Percentiles rank a stretch among this genome's conserved stretches.
Conservation (phyloP, 2,113 vertebrate species). For the Aegypius monachus region DNA sequence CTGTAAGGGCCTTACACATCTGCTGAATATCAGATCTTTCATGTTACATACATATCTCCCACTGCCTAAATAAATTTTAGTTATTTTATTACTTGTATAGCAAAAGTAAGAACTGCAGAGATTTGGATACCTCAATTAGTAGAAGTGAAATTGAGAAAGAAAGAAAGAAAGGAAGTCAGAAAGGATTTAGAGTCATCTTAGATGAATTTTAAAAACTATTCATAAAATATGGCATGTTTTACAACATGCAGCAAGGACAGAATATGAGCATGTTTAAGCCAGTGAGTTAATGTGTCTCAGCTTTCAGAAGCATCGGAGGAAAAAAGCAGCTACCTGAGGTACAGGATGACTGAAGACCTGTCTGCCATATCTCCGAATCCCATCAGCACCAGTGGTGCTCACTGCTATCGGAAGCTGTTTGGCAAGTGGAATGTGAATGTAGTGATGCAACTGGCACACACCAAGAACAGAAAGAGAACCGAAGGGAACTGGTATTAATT, state of each 20-base stretch:
- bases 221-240: background rate
- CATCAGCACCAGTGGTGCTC: background rate
- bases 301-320: background rate
- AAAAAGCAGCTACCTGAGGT: background rate
- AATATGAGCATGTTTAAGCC: background rate
- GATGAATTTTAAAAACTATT: background rate
- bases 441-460: background rate
- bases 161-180: background rate
- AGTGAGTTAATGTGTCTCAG: background rate
- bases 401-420: background rate
- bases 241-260: background rate
- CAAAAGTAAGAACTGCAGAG: background rate
- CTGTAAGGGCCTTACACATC: background rate
- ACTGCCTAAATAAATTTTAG: background rate
- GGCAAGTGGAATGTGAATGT: background rate
- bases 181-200: background rate
- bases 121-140: background rate
- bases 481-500: background rate
- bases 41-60: background rate
- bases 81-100: background rate
- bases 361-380: background rate
- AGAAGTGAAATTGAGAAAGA: background rate
- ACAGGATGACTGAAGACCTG: background rate
- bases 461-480: background rate
- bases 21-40: background rate